Conservation (phyloP, 2,888 invertebrate species). For the Euclidia mi region DNA sequence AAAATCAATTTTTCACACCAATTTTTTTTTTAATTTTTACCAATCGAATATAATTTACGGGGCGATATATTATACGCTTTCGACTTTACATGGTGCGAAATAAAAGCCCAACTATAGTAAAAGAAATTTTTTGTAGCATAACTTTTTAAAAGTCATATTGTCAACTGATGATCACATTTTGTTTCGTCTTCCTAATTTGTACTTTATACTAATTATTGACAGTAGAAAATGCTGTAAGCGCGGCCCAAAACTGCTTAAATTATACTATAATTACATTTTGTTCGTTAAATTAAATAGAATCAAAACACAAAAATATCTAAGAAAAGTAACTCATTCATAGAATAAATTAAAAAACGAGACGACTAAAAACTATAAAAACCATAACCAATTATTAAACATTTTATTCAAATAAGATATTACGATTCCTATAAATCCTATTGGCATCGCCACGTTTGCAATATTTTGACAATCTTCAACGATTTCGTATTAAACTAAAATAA, state of each 20-base stretch:
- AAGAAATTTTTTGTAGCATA: too few species aligned
- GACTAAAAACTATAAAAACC: slow-evolving; percentile 20
- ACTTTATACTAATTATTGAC: background rate
- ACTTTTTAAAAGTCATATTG: too few species aligned
- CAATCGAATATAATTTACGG: too few species aligned
- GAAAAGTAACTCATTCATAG: slow-evolving; percentile 35
- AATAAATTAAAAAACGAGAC: slow-evolving; percentile 28
- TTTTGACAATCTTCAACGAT: too few species aligned
- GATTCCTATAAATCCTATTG: background rate
- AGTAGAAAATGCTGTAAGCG: background rate
- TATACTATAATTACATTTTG: slow-evolving; percentile 13
- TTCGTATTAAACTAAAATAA: too few species aligned
- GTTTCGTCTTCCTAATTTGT: too few species aligned
- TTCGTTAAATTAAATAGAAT: slow-evolving; percentile 40
- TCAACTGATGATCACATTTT: too few species aligned
- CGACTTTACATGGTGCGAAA: too few species aligned
- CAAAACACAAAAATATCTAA: slow-evolving; percentile 46
- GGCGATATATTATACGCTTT: too few species aligned
- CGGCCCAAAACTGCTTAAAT: slow-evolving; percentile 1
- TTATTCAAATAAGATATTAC: background rate
- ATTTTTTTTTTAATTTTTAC: too few species aligned
- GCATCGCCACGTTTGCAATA: background rate
- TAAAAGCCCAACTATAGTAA: too few species aligned
- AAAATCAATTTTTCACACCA: too few species aligned
- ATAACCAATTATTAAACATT: slow-evolving; percentile 26